Base-by-base conservation (phyloP, 2,797 vertebrate genomes). In the Fistularia tabacaria region DNA sequence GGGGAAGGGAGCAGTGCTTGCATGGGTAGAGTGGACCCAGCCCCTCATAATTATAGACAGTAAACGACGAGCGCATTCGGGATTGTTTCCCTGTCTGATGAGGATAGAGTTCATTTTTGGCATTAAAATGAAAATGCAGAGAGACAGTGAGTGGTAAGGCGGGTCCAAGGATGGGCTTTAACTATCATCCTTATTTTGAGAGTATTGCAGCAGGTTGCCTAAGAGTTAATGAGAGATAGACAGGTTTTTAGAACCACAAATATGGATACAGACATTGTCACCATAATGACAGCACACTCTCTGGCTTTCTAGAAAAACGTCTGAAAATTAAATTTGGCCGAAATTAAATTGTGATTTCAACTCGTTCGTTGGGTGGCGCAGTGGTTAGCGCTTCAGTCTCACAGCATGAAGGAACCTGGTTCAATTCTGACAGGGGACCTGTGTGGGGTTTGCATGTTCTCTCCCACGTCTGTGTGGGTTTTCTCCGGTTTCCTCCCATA, bases 41-140 rank as follows among this genome's bases (percentile, higher is more conserved):
- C 88, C 85, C 82, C 84, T 88, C 82, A 84, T 92, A 92, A 92
- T 90, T 90, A 91, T 78, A 89, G 88, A 87, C 88, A 85, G 83
- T 88, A 85, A 86, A 87, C 83, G 88, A 84, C 74, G 74, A 71
- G 71, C 57, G 68, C 81, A 85, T 84, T 84, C 74, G 84, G 75
- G 76, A 63, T 74, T 69, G 83, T 86, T 86, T 85, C 80, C 78
- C 75, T 9, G 56, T 86, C 77, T 83, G 73, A 80, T 82, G 73
- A 55, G 68, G 68, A 85, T 80, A 87, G 71, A 72, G 74, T 83
- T 85, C 65, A 61, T 48, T 84, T 80, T 38, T 81, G 81, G 79
- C 76, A 73, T 25, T 10, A 54, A 56, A 73, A 73, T 47, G 71
- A 72, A 83, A 67, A 52, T 14, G 54, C 10, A 15, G 47, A 59